A percentile compares a stretch with the other conserved stretches of the same genome.
Conservation (phyloP, 2,888 invertebrate genomes). For the Brachyopa scutellaris region DNA sequence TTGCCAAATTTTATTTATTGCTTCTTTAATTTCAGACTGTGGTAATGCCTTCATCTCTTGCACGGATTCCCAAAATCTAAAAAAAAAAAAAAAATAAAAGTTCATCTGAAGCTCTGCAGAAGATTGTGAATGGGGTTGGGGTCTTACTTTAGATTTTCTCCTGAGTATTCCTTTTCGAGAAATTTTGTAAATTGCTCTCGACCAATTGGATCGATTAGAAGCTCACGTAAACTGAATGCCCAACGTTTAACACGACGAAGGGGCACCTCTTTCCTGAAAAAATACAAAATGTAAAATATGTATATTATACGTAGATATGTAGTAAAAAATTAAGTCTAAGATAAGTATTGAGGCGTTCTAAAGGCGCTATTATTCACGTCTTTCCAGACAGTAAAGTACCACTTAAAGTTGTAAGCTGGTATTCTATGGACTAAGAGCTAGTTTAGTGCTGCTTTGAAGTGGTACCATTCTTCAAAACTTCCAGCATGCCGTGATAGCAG, state of each 20-base stretch:
- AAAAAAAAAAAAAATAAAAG: conserved; percentile 7
- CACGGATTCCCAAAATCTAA: conserved; percentile 97
- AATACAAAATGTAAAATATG: too few species aligned
- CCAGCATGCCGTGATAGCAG: too few species aligned
- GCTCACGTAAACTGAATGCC: conserved; percentile 97
- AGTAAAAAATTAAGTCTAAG: too few species aligned
- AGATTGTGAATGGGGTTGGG: background rate
- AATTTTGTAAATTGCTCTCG: conserved; percentile 97
- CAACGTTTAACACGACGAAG: conserved; percentile 96
- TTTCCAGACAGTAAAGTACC: too few species aligned
- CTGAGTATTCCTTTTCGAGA: conserved; percentile 98
- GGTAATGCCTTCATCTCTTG: conserved; percentile 95
- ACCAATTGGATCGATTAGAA: conserved; percentile 96
- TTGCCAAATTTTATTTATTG: conserved; percentile 94
- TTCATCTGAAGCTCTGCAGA: too few species aligned
- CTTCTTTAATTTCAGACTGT: conserved; percentile 90
- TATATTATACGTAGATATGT: too few species aligned
- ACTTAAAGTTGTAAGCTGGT: too few species aligned
- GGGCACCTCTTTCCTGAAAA: conserved; percentile 93
- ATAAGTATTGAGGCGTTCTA: too few species aligned
- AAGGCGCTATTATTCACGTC: too few species aligned
- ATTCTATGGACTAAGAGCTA: too few species aligned
- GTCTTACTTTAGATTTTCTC: conserved; percentile 97
- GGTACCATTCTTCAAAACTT: too few species aligned
- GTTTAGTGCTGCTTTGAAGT: too few species aligned